These are phyloP conservation scores for Periphyllus acericola DNA, from an alignment of 2,888 invertebrate genomes.

Conservation along the genomic window DNA sequence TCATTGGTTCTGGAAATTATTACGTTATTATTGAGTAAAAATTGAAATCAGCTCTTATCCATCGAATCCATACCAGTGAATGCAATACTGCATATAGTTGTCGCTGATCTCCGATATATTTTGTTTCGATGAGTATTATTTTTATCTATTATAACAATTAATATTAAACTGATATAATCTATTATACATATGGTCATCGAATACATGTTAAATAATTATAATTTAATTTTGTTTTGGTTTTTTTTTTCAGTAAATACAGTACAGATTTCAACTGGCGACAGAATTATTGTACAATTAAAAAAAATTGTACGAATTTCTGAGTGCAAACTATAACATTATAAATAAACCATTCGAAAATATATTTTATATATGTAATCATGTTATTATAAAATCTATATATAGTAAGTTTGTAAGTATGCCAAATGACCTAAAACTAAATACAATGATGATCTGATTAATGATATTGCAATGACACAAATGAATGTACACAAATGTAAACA, in stretches of 20 bases:
- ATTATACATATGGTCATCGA: too few species aligned
- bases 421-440: conserved; percentile 58
- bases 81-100: too few species aligned
- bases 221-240: too few species aligned
- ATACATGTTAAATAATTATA: too few species aligned
- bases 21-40: not conserved
- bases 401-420: conserved; percentile 51
- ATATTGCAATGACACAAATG: conserved; percentile 55
- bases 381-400: conserved; percentile 55
- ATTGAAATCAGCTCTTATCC: too few species aligned
- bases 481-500: too few species aligned
- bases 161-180: too few species aligned
- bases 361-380: conserved; percentile 11
- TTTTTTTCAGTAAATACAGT: too few species aligned
- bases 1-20: not conserved
- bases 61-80: too few species aligned
- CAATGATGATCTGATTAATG: conserved; percentile 47
- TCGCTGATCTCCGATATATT: too few species aligned
- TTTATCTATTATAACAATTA: too few species aligned
- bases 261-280: not conserved
- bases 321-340: not conserved
- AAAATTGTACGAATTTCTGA: not conserved
- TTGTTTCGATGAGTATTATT: too few species aligned
- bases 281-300: not conserved
- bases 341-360: not conserved